Percentiles rank a stretch among this genome's conserved stretches.
Conservation (phyloP, 2,888 invertebrate species). For the Linnaemya tessellans region DNA sequence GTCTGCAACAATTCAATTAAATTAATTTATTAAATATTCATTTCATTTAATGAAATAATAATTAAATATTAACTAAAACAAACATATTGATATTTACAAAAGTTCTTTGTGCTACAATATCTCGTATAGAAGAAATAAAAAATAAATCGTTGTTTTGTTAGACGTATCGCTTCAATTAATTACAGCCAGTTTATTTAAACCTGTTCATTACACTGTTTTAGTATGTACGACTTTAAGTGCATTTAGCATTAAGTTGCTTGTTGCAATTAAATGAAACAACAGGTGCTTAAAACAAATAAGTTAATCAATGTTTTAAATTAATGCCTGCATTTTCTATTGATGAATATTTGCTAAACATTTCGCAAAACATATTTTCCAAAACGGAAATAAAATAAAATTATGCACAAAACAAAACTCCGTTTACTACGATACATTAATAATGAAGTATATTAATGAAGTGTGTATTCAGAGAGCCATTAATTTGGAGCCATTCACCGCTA, state of each 20-base stretch:
- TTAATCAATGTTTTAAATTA: conserved; percentile 36
- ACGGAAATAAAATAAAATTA: conserved; percentile 39
- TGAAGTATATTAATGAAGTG: neutral
- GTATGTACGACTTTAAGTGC: neutral
- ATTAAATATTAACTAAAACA: conserved; percentile 30
- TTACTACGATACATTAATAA: neutral
- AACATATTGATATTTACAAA: conserved; percentile 13
- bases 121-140: neutral
- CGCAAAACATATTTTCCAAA: conserved; percentile 29
- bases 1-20: conserved; percentile 64
- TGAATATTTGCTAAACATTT: conserved; percentile 32
- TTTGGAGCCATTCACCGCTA: neutral
- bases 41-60: conserved; percentile 22
- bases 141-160: conserved; percentile 4
- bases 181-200: conserved; percentile 25
- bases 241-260: conserved; percentile 24
- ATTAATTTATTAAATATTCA: conserved; percentile 51
- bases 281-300: conserved; percentile 35
- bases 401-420: neutral
- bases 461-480: neutral
- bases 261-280: conserved; percentile 53
- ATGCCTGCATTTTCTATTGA: conserved; percentile 27
- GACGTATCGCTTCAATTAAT: conserved; percentile 54
- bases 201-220: neutral
- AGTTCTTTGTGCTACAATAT: neutral